A percentile compares a stretch with the other conserved stretches of the same genome.
Evolutionary conservation across 2,888 invertebrate species (phyloP).

Genomic region (Scrobipalpa costella): DNA sequence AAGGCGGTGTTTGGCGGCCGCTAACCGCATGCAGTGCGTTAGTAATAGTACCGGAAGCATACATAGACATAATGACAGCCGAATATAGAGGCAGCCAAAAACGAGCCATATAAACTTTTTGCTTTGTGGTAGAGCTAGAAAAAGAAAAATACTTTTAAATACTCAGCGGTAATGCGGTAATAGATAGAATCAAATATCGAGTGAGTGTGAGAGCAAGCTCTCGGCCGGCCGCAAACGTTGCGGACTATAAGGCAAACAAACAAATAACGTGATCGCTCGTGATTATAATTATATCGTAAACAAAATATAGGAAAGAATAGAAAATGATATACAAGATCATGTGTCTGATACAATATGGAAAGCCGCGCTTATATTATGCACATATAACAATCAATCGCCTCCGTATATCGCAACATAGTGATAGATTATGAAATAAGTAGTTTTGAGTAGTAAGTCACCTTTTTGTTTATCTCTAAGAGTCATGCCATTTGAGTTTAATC

Average conservation of each 20-base stretch:
- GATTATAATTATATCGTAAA: conserved; percentile 47
- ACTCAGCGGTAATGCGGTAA: conserved; percentile 58
- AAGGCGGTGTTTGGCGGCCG: conserved; percentile 46
- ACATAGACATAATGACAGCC: conserved; percentile 80
- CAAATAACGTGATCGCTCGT: conserved; percentile 62
- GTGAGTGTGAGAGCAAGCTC: conserved; percentile 15
- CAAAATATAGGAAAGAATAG: conserved; percentile 46
- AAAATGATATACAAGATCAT: conserved; percentile 49
- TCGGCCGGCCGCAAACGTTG: conserved; percentile 32
- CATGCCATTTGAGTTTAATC: conserved; percentile 59
- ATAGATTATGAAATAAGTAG: conserved; percentile 73
- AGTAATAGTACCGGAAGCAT: conserved; percentile 74
- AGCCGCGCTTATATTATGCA: conserved; percentile 67
- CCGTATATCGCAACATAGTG: conserved; percentile 56
- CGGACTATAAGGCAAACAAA: conserved; percentile 60
- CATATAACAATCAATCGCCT: conserved; percentile 60
- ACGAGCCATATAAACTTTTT: conserved; percentile 80
- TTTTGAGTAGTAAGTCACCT: conserved; percentile 89
- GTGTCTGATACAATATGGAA: conserved; percentile 64
- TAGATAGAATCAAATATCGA: conserved; percentile 26
- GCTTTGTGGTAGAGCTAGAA: conserved; percentile 79
- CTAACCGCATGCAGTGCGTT: conserved; percentile 67
- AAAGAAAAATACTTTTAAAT: conserved; percentile 70
- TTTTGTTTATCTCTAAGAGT: conserved; percentile 60
- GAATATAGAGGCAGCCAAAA: conserved; percentile 79